These are phyloP conservation scores for Brachyistius frenatus DNA, from an alignment of 2,113 vertebrate genomes.

Conservation along the genomic window DNA sequence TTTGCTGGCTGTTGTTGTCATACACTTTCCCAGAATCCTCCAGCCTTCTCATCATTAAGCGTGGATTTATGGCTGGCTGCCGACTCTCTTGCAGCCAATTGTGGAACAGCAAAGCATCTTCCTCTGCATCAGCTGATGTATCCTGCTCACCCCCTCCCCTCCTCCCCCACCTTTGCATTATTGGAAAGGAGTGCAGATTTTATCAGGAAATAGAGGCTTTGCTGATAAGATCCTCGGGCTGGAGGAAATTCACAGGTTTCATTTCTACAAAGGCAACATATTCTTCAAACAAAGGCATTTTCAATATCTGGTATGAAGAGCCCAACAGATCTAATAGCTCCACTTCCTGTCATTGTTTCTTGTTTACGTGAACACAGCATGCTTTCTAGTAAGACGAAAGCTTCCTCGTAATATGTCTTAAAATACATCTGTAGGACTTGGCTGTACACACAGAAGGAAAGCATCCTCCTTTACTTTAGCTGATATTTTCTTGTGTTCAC, in stretches of 20 bases:
- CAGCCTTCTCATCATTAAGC: conserved; percentile 58
- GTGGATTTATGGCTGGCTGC: conserved; percentile 64
- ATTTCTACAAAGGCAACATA: not conserved
- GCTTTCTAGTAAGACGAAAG: conserved; percentile 41
- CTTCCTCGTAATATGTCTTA: conserved; percentile 10
- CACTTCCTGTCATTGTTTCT: not conserved
- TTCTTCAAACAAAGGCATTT: conserved; percentile 21
- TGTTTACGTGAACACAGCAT: not conserved
- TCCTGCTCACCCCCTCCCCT: conserved; percentile 48
- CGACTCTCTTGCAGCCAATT: conserved; percentile 65
- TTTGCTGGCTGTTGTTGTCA: conserved; percentile 60
- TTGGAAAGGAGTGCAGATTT: conserved; percentile 64
- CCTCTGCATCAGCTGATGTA: conserved; percentile 65
- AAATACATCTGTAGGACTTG: conserved; percentile 8
- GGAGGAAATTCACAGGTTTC: conserved; percentile 26
- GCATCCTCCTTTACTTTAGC: not conserved
- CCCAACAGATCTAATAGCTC: not conserved
- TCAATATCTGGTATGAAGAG: not conserved
- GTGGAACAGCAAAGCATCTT: conserved; percentile 48
- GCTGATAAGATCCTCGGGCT: conserved; percentile 40
- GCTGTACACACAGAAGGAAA: conserved; percentile 3
- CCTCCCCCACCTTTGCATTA: conserved; percentile 22
- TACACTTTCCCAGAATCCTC: conserved; percentile 75
- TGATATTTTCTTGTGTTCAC: not conserved
- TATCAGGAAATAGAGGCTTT: conserved; percentile 59